Evolutionary conservation across 2,113 vertebrate genomes (phyloP).

Genomic region (Centropus unirufus): DNA sequence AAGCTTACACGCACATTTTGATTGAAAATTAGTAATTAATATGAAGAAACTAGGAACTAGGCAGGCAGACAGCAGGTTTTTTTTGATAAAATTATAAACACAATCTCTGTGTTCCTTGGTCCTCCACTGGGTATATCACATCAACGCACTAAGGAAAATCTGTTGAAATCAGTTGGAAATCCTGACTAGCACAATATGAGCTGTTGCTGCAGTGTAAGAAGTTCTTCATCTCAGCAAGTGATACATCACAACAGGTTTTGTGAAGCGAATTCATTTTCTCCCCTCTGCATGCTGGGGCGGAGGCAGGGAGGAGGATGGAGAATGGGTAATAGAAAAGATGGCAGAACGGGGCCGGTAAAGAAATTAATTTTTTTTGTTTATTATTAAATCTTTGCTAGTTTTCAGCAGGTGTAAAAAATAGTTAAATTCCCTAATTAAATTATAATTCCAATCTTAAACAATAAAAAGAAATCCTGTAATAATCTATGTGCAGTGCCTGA

Average conservation of each 20-base stretch:
- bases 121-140: slow-evolving; percentile 49
- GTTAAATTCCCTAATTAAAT: slow-evolving; percentile 80
- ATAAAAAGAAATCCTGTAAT: slow-evolving; percentile 80
- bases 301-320: slow-evolving; percentile 5
- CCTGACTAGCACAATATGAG: slow-evolving; percentile 69
- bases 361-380: not conserved
- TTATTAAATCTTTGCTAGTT: slow-evolving; percentile 33
- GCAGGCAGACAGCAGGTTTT: slow-evolving; percentile 42
- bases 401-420: slow-evolving; percentile 68
- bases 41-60: not conserved
- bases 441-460: slow-evolving; percentile 81
- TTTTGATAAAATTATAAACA: slow-evolving; percentile 44
- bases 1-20: not conserved
- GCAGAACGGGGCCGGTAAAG: not conserved
- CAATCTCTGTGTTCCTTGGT: slow-evolving; percentile 32
- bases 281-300: not conserved
- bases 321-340: not conserved
- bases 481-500: slow-evolving; percentile 82
- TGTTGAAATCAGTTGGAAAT: slow-evolving; percentile 70
- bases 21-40: slow-evolving; percentile 16
- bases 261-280: slow-evolving; percentile 67
- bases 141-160: slow-evolving; percentile 59
- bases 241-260: slow-evolving; percentile 69
- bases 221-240: slow-evolving; percentile 67
- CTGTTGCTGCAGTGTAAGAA: slow-evolving; percentile 67